These are phyloP conservation scores for Macrosiphum euphorbiae DNA, from an alignment of 2,888 invertebrate genomes.

Conservation along the genomic window DNA sequence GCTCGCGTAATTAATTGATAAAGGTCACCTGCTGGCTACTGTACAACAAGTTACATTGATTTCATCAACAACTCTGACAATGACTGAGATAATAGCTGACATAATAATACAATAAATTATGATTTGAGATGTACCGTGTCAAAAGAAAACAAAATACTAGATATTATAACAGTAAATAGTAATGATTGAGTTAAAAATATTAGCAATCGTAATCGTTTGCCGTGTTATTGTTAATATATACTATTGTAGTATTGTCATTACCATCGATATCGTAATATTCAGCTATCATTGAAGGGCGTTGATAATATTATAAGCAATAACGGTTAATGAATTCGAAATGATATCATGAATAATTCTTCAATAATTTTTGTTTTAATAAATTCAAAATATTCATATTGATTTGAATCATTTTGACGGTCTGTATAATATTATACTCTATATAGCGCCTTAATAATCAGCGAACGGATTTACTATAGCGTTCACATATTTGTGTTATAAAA, in stretches of 20 bases:
- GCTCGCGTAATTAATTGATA: not conserved
- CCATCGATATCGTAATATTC: not conserved
- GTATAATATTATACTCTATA: not conserved
- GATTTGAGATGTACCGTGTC: not conserved
- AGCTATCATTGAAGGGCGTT: not conserved
- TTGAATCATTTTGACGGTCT: not conserved
- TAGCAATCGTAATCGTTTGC: not conserved
- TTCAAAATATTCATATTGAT: not conserved
- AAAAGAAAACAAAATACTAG: not conserved
- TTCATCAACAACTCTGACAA: not conserved
- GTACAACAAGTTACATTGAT: not conserved
- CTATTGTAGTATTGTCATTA: not conserved
- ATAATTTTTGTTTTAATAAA: not conserved
- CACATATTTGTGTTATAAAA: not conserved
- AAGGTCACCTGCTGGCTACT: not conserved
- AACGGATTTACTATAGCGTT: not conserved
- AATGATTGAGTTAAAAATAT: not conserved
- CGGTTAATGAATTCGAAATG: not conserved
- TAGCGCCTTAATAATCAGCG: not conserved
- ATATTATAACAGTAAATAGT: not conserved
- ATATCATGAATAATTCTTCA: not conserved
- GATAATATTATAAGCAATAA: not conserved
- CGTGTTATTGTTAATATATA: not conserved
- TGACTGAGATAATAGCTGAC: not conserved
- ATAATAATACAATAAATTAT: not conserved